A percentile compares a stretch with the other conserved stretches of the same genome.
Conservation (phyloP, 2,797 vertebrate genomes). For the Sciaenops ocellatus region DNA sequence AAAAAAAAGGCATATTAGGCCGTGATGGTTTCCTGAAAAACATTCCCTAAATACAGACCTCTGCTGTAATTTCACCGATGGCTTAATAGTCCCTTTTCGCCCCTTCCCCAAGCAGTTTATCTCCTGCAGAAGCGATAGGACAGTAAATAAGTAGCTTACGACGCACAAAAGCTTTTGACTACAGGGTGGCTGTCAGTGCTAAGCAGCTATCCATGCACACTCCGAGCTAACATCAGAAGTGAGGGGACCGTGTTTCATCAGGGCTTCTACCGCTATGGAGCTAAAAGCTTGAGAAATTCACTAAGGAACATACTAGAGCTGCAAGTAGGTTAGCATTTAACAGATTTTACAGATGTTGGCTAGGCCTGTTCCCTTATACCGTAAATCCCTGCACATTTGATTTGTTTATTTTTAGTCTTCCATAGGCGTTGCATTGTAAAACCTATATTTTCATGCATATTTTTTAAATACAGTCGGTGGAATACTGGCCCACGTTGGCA, state of each 20-base stretch:
- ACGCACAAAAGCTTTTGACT: slow-evolving; percentile 73
- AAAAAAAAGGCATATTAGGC: slow-evolving; percentile 14
- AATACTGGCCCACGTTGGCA: background rate
- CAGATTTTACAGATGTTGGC: slow-evolving; percentile 41
- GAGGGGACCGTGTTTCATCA: slow-evolving; percentile 63
- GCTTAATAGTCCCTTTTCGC: slow-evolving; percentile 66
- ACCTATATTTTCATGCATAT: slow-evolving; percentile 27
- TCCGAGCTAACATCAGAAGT: slow-evolving; percentile 75
- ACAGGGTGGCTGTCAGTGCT: slow-evolving; percentile 77
- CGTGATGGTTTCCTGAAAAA: slow-evolving; percentile 26
- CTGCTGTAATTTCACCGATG: slow-evolving; percentile 59
- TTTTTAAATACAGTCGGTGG: slow-evolving; percentile 13
- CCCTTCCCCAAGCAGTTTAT: slow-evolving; percentile 73
- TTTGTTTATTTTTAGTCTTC: slow-evolving; percentile 47
- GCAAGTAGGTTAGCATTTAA: slow-evolving; percentile 54
- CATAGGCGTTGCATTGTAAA: slow-evolving; percentile 11
- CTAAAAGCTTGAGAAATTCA: slow-evolving; percentile 52
- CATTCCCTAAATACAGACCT: slow-evolving; percentile 44
- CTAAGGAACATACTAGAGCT: slow-evolving; percentile 40
- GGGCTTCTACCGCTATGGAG: slow-evolving; percentile 45
- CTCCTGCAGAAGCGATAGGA: slow-evolving; percentile 66
- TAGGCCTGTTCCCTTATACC: background rate
- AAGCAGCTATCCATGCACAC: slow-evolving; percentile 74
- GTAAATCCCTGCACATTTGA: slow-evolving; percentile 46
- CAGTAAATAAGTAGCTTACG: slow-evolving; percentile 82